These are phyloP conservation scores for Neomicropteryx cornuta DNA, from an alignment of 1,140 invertebrate genomes.

Conservation along the genomic window DNA sequence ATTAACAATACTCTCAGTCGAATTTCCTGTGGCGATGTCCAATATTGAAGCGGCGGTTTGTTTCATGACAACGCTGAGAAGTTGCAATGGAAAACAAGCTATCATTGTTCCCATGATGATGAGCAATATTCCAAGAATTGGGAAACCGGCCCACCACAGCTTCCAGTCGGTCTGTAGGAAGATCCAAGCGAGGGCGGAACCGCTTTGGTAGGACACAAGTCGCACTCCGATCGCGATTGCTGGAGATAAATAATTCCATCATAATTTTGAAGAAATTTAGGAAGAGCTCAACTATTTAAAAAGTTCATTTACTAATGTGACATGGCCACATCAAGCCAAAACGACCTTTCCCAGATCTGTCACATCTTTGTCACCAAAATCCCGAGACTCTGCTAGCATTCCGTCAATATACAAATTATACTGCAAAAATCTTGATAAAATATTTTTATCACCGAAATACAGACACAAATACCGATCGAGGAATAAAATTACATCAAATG, in stretches of 20 bases:
- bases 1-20: conserved; percentile 11
- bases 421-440: too few species aligned
- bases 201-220: conserved; percentile 23
- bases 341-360: too few species aligned
- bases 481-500: too few species aligned
- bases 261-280: conserved; percentile 11
- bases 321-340: too few species aligned
- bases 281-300: too few species aligned
- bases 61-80: conserved; percentile 42
- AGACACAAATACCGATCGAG: too few species aligned
- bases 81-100: conserved; percentile 44
- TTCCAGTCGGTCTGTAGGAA: conserved; percentile 18
- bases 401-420: too few species aligned
- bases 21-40: conserved; percentile 11
- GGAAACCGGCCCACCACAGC: conserved; percentile 46
- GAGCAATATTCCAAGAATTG: conserved; percentile 41
- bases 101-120: conserved; percentile 41
- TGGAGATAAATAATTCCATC: conserved; percentile 8
- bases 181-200: conserved; percentile 23
- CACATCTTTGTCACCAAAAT: too few species aligned
- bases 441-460: too few species aligned
- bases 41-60: conserved; percentile 41
- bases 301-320: too few species aligned
- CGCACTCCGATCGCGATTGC: conserved; percentile 19
- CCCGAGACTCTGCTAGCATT: too few species aligned